Evolutionary conservation across 1,140 invertebrate genomes (phyloP).

Genomic region (Berghia stephanieae): DNA sequence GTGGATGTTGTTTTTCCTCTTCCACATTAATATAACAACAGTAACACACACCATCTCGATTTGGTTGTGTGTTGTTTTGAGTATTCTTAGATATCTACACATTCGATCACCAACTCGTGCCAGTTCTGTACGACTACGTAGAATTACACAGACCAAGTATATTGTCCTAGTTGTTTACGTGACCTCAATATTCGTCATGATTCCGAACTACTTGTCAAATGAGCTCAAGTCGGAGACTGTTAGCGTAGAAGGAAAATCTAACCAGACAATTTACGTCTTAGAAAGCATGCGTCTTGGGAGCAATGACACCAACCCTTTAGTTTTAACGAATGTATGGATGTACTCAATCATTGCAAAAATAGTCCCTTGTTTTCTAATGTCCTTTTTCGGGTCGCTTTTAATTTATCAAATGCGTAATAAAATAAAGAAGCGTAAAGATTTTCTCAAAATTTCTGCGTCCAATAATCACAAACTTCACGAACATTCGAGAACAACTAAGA

Average conservation of each 20-base stretch:
- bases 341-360: slow-evolving; percentile 64
- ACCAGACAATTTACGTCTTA: slow-evolving; percentile 63
- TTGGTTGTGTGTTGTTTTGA: slow-evolving; percentile 88
- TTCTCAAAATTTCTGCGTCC: slow-evolving; percentile 58
- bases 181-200: slow-evolving; percentile 78
- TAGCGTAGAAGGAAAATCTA: slow-evolving; percentile 16
- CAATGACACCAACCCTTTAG: slow-evolving; percentile 70
- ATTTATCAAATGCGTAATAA: slow-evolving; percentile 73
- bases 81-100: slow-evolving; percentile 90
- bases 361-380: slow-evolving; percentile 67
- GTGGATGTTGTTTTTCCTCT: slow-evolving; percentile 61
- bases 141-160: slow-evolving; percentile 73
- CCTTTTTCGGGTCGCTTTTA: slow-evolving; percentile 66
- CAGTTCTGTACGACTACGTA: slow-evolving; percentile 71
- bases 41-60: slow-evolving; percentile 93
- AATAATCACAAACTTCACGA: slow-evolving; percentile 60
- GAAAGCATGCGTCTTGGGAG: slow-evolving; percentile 65
- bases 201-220: slow-evolving; percentile 75
- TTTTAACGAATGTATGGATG: slow-evolving; percentile 61
- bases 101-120: slow-evolving; percentile 77
- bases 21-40: slow-evolving; percentile 74
- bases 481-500: slow-evolving; percentile 90
- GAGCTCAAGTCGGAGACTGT: slow-evolving; percentile 37
- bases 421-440: slow-evolving; percentile 55
- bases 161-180: slow-evolving; percentile 80